These are phyloP conservation scores for Sisyra terminalis DNA, from an alignment of 2,888 invertebrate species.

Conservation along the genomic window DNA sequence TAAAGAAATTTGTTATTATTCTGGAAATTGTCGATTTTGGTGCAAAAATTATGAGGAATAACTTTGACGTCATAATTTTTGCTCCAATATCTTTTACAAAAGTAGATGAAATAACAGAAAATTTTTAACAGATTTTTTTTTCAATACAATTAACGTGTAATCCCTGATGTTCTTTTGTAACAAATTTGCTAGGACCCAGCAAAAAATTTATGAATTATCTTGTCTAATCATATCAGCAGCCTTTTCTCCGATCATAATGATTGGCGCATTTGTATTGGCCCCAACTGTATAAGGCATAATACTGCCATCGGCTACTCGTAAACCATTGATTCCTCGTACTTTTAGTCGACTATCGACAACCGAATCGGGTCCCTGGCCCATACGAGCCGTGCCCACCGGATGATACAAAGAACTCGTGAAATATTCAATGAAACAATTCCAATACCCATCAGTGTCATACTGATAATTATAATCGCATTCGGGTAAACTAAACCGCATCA, in stretches of 20 bases:
- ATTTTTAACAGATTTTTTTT: no score
- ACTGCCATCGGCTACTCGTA: background rate
- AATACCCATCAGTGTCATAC: slow-evolving; percentile 30
- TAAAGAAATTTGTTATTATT: no score
- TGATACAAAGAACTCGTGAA: slow-evolving; percentile 18
- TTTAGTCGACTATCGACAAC: background rate
- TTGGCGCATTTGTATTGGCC: slow-evolving; percentile 1
- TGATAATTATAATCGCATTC: slow-evolving; percentile 26
- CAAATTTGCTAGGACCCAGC: no score
- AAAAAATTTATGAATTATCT: no score
- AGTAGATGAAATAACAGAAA: no score
- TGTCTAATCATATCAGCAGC: slow-evolving; percentile 12
- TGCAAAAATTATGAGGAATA: no score
- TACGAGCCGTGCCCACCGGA: slow-evolving; percentile 22
- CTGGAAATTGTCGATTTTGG: no score
- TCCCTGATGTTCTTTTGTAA: no score
- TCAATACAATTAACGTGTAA: no score
- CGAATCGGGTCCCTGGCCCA: slow-evolving; percentile 5
- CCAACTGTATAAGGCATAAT: slow-evolving; percentile 1
- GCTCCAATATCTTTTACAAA: no score
- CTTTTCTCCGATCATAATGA: slow-evolving; percentile 4
- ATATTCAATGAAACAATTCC: slow-evolving; percentile 28
- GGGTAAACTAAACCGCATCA: slow-evolving; percentile 32
- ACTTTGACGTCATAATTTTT: no score
- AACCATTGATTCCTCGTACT: background rate